A percentile compares a stretch with the other conserved stretches of the same genome.
These are phyloP conservation scores for Lycaon pictus DNA, from an alignment of 2,113 vertebrate species.

Conservation along the genomic window DNA sequence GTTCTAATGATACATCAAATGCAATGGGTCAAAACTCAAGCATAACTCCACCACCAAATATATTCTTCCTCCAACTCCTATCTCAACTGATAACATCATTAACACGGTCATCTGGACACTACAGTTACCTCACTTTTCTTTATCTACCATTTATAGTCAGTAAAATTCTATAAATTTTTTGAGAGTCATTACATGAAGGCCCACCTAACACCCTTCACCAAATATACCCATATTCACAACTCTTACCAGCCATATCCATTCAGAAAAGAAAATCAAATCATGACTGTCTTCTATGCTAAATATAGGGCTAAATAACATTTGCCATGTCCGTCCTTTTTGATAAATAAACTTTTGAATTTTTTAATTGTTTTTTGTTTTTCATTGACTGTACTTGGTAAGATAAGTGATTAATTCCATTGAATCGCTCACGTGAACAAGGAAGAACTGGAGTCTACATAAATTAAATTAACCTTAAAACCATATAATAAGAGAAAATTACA, in stretches of 20 bases:
- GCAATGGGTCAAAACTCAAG: conserved; percentile 1
- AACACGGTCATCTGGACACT: background rate
- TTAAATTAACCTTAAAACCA: conserved; percentile 50
- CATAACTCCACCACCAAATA: background rate
- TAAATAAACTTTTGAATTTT: background rate
- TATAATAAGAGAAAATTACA: background rate
- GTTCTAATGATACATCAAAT: background rate
- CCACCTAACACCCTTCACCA: background rate
- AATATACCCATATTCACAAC: background rate
- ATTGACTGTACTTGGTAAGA: background rate
- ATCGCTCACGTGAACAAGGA: background rate
- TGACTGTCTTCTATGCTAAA: background rate
- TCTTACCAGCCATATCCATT: background rate
- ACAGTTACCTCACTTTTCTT: background rate
- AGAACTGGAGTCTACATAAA: background rate
- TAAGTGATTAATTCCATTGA: background rate
- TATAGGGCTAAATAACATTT: background rate
- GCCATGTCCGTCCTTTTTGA: background rate
- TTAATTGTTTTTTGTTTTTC: conserved; percentile 11
- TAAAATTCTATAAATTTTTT: background rate
- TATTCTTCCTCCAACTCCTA: background rate
- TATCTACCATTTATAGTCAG: background rate
- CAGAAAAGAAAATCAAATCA: background rate
- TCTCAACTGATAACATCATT: background rate
- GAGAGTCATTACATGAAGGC: background rate